A percentile compares a stretch with the other conserved stretches of the same genome.
Conservation (phyloP, 2,113 vertebrate species). For the Scolopax mira region DNA sequence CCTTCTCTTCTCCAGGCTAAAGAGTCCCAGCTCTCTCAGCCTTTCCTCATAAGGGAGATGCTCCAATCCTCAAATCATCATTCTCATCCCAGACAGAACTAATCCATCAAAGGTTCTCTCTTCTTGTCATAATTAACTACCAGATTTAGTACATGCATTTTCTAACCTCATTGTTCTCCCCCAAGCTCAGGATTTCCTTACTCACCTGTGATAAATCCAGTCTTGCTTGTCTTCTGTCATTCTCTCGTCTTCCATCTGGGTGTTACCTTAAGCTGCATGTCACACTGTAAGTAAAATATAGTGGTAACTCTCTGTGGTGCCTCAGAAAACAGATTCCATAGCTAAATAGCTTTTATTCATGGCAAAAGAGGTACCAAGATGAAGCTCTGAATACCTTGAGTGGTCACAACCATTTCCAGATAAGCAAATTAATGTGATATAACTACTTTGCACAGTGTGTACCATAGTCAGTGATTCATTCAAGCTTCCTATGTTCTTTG, state of each 20-base stretch:
- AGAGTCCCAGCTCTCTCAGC: too few species aligned
- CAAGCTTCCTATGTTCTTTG: not conserved
- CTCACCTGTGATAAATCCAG: not conserved
- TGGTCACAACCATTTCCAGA: not conserved
- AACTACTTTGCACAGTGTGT: not conserved
- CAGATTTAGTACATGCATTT: not conserved
- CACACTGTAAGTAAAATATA: not conserved
- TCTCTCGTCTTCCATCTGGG: not conserved
- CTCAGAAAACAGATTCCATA: not conserved
- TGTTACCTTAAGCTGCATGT: not conserved
- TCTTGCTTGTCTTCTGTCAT: not conserved
- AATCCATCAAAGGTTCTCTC: not conserved
- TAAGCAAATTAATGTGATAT: not conserved
- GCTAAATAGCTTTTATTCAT: not conserved
- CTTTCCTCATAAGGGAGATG: too few species aligned
- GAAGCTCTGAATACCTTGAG: not conserved
- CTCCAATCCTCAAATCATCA: too few species aligned
- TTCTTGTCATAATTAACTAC: not conserved
- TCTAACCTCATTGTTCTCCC: not conserved
- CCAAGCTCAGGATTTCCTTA: not conserved
- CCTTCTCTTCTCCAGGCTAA: too few species aligned
- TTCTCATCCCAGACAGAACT: not conserved
- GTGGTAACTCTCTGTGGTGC: rapidly evolving
- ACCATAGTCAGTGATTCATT: not conserved
- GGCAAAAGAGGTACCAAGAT: not conserved